These are phyloP conservation scores for Athalia cordata DNA, from an alignment of 2,888 invertebrate genomes.

Conservation along the genomic window DNA sequence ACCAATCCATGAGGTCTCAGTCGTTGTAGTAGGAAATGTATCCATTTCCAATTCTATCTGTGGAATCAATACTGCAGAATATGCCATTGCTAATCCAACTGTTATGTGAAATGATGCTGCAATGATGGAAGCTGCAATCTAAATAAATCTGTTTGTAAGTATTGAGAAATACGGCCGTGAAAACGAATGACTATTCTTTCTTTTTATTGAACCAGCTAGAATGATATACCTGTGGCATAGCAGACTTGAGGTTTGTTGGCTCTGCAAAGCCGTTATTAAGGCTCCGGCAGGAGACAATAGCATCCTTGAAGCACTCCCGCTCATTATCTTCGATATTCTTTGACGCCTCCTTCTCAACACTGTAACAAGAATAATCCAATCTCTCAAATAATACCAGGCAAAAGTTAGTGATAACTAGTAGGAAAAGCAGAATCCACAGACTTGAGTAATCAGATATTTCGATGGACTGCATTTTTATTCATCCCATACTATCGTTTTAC, in stretches of 20 bases:
- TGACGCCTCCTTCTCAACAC: slow-evolving; percentile 70
- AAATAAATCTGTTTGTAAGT: slow-evolving; percentile 40
- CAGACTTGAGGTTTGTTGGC: slow-evolving; percentile 61
- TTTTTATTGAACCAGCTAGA: not conserved
- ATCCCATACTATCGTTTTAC: not conserved
- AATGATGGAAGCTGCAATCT: slow-evolving; percentile 76
- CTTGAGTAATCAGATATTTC: too few relatives aligned
- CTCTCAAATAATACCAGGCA: not conserved
- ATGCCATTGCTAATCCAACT: slow-evolving; percentile 78
- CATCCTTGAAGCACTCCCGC: slow-evolving; percentile 69
- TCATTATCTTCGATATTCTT: slow-evolving; percentile 71
- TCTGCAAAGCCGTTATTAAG: slow-evolving; percentile 68
- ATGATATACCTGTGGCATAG: slow-evolving; percentile 63
- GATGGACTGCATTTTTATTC: not conserved
- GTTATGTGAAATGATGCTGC: slow-evolving; percentile 77
- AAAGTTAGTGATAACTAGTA: not conserved
- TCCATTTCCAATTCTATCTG: slow-evolving; percentile 69
- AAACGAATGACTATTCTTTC: not conserved
- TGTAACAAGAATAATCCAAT: slow-evolving; percentile 50
- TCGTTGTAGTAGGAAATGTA: slow-evolving; percentile 65
- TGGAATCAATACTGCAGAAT: slow-evolving; percentile 77
- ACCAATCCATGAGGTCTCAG: slow-evolving; percentile 77
- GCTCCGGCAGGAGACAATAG: slow-evolving; percentile 69
- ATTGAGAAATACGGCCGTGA: not conserved
- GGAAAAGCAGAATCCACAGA: too few relatives aligned